These are phyloP conservation scores for Crocallis elinguaria DNA, from an alignment of 2,888 invertebrate species.

Conservation along the genomic window DNA sequence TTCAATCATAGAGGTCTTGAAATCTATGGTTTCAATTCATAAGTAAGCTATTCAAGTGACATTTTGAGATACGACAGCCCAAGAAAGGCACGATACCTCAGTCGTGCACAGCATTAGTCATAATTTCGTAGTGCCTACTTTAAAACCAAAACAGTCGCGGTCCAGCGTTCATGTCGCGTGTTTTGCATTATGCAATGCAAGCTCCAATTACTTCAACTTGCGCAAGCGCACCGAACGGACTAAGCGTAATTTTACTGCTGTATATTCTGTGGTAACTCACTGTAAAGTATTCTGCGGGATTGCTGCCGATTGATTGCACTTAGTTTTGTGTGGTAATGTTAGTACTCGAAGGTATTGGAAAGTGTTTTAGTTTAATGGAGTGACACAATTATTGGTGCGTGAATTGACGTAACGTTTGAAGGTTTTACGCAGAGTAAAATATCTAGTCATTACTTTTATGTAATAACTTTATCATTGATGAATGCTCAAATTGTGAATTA, in stretches of 20 bases:
- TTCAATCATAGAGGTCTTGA: too few relatives aligned
- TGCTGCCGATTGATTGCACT: conserved; percentile 30
- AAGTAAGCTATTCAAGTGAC: too few relatives aligned
- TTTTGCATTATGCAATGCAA: conserved; percentile 45
- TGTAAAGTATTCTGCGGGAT: neutral
- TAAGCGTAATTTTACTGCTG: neutral
- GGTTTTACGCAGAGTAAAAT: neutral
- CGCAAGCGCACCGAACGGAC: conserved; percentile 46
- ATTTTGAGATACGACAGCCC: neutral
- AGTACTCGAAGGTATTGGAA: conserved; percentile 15
- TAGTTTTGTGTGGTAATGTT: conserved; percentile 4
- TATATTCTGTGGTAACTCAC: neutral
- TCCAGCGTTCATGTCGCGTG: conserved; percentile 45
- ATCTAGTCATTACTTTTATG: neutral
- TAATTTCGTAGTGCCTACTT: conserved; percentile 37
- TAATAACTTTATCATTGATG: too few relatives aligned
- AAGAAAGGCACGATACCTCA: conserved; percentile 31
- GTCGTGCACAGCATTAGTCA: conserved; percentile 24
- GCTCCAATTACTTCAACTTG: conserved; percentile 61
- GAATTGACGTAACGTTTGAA: neutral
- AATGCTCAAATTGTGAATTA: too few relatives aligned
- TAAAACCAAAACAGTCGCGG: conserved; percentile 47
- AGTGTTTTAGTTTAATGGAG: conserved; percentile 3
- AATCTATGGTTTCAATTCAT: too few relatives aligned
- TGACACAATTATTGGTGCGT: neutral